Evolutionary conservation across 2,113 vertebrate species (phyloP).

Genomic region (Cyrtonyx montezumae): DNA sequence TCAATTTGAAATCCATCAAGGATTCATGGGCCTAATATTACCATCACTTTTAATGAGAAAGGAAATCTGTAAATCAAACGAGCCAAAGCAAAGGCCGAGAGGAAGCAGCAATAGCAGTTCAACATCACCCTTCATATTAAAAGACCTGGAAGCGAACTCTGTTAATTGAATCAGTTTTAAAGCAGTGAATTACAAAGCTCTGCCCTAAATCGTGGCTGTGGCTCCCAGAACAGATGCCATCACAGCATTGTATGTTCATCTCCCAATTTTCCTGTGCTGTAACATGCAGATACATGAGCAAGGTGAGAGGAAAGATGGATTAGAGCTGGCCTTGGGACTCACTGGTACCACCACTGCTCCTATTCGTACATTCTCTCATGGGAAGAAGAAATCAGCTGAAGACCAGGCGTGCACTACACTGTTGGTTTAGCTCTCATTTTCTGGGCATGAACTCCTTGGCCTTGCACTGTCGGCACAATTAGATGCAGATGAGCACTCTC

Average conservation of each 20-base stretch:
- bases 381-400: background rate
- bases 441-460: background rate
- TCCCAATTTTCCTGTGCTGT: background rate
- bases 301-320: background rate
- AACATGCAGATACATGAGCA: fast-evolving
- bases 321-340: background rate
- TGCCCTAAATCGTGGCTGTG: background rate
- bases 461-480: background rate
- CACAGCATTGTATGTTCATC: fast-evolving
- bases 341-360: background rate
- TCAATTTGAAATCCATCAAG: conserved; percentile 48
- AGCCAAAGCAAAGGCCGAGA: background rate
- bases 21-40: conserved; percentile 1
- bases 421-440: background rate
- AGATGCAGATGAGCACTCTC: background rate
- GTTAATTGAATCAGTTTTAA: background rate
- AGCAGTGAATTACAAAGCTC: background rate
- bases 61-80: conserved; percentile 39
- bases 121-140: background rate
- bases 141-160: background rate
- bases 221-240: background rate
- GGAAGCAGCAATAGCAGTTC: background rate
- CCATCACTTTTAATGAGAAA: conserved; percentile 16
- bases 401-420: background rate
- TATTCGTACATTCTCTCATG: too few species aligned